A percentile compares a stretch with the other conserved stretches of the same genome.
phyloP scores from a whole-genome alignment of 30 jellyfish, hydroid and myxozoan species.

The Aurelia sp. region DNA sequence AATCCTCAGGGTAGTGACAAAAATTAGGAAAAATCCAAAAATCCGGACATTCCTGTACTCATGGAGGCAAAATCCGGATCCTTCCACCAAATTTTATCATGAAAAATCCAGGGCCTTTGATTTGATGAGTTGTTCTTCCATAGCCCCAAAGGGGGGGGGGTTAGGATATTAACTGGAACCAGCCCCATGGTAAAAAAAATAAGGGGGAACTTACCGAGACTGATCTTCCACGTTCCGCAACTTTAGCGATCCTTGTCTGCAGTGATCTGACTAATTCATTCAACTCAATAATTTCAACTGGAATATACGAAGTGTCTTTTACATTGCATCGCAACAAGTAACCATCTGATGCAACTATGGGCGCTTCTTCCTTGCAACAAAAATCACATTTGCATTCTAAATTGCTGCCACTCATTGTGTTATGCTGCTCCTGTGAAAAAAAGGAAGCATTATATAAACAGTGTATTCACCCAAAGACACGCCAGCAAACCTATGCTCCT shows the following conservation, averaged over 20 bases:
- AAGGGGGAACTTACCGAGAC: constrained; percentile 17
- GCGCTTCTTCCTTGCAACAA: constrained; percentile 52
- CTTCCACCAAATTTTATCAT: too few species aligned
- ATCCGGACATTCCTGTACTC: too few species aligned
- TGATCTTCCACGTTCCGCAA: constrained; percentile 26
- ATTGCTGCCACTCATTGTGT: constrained; percentile 5
- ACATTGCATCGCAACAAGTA: constrained; percentile 48
- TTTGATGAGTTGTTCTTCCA: too few species aligned
- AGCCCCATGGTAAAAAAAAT: not conserved
- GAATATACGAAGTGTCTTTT: constrained; percentile 52
- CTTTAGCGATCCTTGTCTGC: constrained; percentile 7
- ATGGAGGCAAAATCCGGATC: too few species aligned
- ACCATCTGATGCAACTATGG: constrained; percentile 75
- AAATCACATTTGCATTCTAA: constrained; percentile 29
- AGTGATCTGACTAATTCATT: constrained; percentile 49
- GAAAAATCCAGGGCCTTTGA: too few species aligned
- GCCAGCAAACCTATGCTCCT: too few species aligned
- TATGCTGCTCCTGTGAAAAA: constrained; percentile 15
- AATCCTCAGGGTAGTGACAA: too few species aligned
- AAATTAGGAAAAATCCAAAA: too few species aligned
- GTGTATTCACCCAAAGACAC: too few species aligned
- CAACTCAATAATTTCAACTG: constrained; percentile 52
- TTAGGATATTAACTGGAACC: too few species aligned
- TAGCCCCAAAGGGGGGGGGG: too few species aligned
- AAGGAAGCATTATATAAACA: too few species aligned